A percentile compares a stretch with the other conserved stretches of the same genome.
Conservation (phyloP, 1,140 invertebrate species). For the Bilobella aurantiaca region DNA sequence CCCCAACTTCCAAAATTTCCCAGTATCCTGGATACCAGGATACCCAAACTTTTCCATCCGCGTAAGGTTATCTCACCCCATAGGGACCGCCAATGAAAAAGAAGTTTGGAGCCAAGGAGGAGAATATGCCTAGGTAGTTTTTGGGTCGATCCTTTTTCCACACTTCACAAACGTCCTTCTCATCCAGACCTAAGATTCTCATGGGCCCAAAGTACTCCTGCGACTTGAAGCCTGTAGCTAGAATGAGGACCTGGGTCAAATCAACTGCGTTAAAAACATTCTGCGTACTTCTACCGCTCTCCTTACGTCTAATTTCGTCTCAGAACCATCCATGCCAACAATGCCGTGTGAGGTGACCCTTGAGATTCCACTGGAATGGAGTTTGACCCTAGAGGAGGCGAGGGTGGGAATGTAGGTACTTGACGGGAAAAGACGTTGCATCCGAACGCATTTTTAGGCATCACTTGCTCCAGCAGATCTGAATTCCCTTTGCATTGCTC, state of each 20-base stretch:
- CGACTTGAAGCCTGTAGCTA: constrained; percentile 21
- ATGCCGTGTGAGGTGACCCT: neutral
- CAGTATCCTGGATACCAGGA: too few species aligned
- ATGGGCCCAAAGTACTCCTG: constrained; percentile 23
- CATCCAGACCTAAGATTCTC: constrained; percentile 15
- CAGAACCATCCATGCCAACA: neutral
- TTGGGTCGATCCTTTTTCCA: constrained; percentile 16
- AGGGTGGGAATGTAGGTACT: neutral
- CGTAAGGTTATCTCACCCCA: constrained; percentile 10
- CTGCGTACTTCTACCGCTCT: neutral
- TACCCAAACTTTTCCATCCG: too few species aligned
- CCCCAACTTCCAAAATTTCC: too few species aligned
- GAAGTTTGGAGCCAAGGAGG: constrained; percentile 9
- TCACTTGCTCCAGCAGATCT: neutral
- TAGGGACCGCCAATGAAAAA: constrained; percentile 15
- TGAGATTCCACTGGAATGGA: neutral
- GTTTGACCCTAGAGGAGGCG: neutral
- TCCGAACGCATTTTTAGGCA: neutral
- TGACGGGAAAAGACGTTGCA: neutral
- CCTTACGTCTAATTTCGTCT: constrained; percentile 1
- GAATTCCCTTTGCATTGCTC: neutral
- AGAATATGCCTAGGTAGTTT: constrained; percentile 9
- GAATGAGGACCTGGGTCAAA: constrained; percentile 17
- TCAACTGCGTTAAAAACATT: neutral
- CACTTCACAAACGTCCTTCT: constrained; percentile 11